Evolutionary conservation across 1,140 invertebrate species (phyloP).

Genomic region (Tetramorium alpestre): DNA sequence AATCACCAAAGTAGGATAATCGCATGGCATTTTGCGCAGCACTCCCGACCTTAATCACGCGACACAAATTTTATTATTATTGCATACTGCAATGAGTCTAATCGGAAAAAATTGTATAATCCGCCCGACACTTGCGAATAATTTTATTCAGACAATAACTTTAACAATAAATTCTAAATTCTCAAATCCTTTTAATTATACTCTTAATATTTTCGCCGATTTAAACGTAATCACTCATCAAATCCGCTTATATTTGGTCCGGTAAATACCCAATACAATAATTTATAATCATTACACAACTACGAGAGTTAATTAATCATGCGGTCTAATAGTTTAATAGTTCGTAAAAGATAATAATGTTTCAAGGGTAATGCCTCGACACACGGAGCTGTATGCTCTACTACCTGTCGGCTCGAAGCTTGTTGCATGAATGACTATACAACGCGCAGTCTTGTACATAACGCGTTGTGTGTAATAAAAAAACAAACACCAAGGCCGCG

Average conservation of each 20-base stretch:
- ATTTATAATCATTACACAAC: neutral
- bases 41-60: neutral
- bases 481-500: slow-evolving; percentile 2
- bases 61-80: slow-evolving; percentile 6
- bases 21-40: neutral
- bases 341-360: neutral
- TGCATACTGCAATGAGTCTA: neutral
- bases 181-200: neutral
- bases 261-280: neutral
- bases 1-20: slow-evolving; percentile 23
- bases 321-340: slow-evolving; percentile 5
- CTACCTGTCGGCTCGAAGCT: neutral
- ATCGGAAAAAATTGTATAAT: neutral
- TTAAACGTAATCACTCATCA: neutral
- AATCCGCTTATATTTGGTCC: neutral
- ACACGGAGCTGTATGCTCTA: neutral
- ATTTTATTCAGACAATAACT: neutral
- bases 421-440: neutral
- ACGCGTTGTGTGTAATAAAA: neutral
- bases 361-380: neutral
- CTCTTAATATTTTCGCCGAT: neutral
- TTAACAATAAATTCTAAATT: neutral
- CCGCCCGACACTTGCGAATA: neutral
- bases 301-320: neutral
- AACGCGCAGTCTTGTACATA: neutral